Conservation (phyloP, 1,140 invertebrate species). For the Leucophenga varia region DNA sequence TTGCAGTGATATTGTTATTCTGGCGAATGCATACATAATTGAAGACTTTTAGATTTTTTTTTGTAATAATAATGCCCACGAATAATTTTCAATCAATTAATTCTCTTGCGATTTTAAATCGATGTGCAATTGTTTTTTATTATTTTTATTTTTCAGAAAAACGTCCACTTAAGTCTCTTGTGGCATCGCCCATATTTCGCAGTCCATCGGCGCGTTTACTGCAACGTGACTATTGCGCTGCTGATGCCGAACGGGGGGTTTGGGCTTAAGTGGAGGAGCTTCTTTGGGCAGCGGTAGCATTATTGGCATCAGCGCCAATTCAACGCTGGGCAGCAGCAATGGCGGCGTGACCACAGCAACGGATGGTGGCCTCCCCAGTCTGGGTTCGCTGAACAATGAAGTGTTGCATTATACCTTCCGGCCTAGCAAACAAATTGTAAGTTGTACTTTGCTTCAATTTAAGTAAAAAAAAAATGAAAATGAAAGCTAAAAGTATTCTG, state of each 20-base stretch:
- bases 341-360: slow-evolving; percentile 1
- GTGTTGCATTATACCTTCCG: slow-evolving; percentile 55
- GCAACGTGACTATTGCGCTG: slow-evolving; percentile 43
- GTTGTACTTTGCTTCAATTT: slow-evolving; percentile 27
- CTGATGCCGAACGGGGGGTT: slow-evolving; percentile 32
- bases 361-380: slow-evolving; percentile 17
- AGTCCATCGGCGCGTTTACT: slow-evolving; percentile 48
- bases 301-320: slow-evolving; percentile 17
- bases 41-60: background rate
- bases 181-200: slow-evolving; percentile 44
- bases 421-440: slow-evolving; percentile 56
- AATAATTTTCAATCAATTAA: background rate
- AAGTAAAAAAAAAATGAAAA: background rate
- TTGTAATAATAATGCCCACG: background rate
- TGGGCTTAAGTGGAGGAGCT: slow-evolving; percentile 11
- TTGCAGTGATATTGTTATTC: background rate
- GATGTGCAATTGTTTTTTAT: no score
- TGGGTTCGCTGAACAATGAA: slow-evolving; percentile 42
- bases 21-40: background rate
- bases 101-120: no score
- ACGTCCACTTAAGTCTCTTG: slow-evolving; percentile 48
- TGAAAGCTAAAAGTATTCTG: no score
- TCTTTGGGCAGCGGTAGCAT: slow-evolving; percentile 12
- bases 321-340: slow-evolving; percentile 14
- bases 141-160: slow-evolving; percentile 42